Conservation (phyloP, 2,888 invertebrate genomes). For the Electrophaes corylata region DNA sequence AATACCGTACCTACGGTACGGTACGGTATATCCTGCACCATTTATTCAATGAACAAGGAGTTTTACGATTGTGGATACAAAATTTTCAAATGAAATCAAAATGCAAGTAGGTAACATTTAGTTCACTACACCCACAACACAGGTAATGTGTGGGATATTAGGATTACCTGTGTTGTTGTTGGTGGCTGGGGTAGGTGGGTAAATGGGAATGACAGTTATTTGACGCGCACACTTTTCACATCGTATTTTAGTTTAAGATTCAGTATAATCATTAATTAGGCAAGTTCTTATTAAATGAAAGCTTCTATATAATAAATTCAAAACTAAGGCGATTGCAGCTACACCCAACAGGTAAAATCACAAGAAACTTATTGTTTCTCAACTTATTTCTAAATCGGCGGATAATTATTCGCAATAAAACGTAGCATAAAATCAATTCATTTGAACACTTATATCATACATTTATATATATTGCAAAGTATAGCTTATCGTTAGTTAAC, state of each 20-base stretch:
- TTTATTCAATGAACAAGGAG: no score
- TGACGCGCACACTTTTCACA: background rate
- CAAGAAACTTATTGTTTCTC: slow-evolving; percentile 23
- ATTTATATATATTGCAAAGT: slow-evolving; percentile 12
- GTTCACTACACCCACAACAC: no score
- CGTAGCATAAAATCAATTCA: slow-evolving; percentile 20
- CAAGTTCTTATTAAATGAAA: slow-evolving; percentile 13
- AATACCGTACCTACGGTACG: no score
- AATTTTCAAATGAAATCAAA: no score
- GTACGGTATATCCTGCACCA: no score
- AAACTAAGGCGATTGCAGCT: slow-evolving; percentile 5
- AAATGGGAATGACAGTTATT: background rate
- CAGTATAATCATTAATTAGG: slow-evolving; percentile 2
- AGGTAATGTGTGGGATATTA: no score
- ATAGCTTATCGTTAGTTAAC: slow-evolving; percentile 1
- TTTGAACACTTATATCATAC: slow-evolving; percentile 14
- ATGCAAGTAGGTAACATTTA: no score
- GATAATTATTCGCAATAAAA: slow-evolving; percentile 44
- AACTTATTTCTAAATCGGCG: slow-evolving; percentile 54
- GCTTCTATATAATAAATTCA: slow-evolving; percentile 7
- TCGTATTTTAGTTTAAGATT: background rate
- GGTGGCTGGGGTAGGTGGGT: no score
- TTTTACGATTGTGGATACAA: no score
- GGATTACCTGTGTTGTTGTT: no score
- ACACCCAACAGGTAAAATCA: slow-evolving; percentile 9